Base-by-base conservation (phyloP, 2,888 invertebrate genomes). In the Pseudanteris insignis region DNA sequence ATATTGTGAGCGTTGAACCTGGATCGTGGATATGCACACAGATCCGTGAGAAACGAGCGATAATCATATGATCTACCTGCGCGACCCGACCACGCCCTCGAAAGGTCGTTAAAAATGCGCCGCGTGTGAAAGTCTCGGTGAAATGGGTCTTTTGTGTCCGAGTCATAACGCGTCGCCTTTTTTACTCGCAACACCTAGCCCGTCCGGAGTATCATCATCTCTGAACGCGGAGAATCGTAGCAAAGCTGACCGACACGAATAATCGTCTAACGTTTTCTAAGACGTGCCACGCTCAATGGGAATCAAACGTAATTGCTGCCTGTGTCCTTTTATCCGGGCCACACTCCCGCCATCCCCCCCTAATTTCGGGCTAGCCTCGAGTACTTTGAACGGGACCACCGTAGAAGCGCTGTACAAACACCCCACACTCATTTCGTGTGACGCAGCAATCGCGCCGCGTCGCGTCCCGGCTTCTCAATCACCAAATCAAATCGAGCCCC, bases 61-160 rank as follows among this genome's bases (percentile, higher is more conserved):
- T n/a, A n/a, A n/a, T n/a, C n/a, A n/a, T n/a, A n/a, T n/a, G n/a
- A n/a, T n/a, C n/a, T n/a, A n/a, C n/a, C n/a, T 70, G 71, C 64
- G 61, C 59, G 44, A 43, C 51, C 43, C 48, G 38, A 51, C 73
- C 72, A 72, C 71, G 71, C 72, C 71, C 38, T 66, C 67, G 47
- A 57, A 37, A 36, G 25, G 25, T 25, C 50, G 64, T 66, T 65
- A 66, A 69, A 64, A 67, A 65, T 57, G 57, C 47, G 53, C 55
- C 68, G 71, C 72, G 73, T 72, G 72, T 70, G 71, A 71, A 70
- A 71, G 64, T 65, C 51, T 53, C 34, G 50, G 66, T 64, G 63
- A 69, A 71, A 71, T 70, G 65, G 50, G 30, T 34, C 66, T 50
- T 69, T 74, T 71, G 67, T 72, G 57, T 26, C 40, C 51, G 33